Evolutionary conservation across 2,113 vertebrate genomes (phyloP), one percentile per base, ranked within the genome.

Genomic region (Centropus bengalensis): DNA sequence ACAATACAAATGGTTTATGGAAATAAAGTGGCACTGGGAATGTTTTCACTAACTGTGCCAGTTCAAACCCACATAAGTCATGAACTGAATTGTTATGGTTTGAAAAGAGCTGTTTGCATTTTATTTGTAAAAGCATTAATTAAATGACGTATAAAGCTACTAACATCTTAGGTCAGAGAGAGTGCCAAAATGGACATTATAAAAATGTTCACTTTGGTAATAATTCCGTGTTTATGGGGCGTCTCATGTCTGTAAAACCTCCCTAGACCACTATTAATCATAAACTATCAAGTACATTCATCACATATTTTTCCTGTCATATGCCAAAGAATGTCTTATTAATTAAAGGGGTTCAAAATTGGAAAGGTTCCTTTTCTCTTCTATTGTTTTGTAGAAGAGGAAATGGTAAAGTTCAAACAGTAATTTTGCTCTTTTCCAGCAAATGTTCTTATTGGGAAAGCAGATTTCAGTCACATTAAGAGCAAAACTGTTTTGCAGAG

Each of bases 231-330:
- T 97, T 97, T 97, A 96, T 95, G 95, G 91, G 82, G 80, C 47
- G 85, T 97, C 96, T 97, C 84, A 71, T 96, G 89, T 96, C 95
- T 96, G 94, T 91, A 88, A 96, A 96, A 89, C 73, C 79, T 97
- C 92, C 93, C 86, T 83, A 95, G 94, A 96, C 89, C 19, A 8
- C 77, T 87, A 96, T 97, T 97, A 96, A 97, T 97, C 94, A 97
- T 95, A 95, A 93, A 82, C 70, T 96, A 97, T 96, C 96, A 87
- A 94, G 64, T 82, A 93, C 91, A 96, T 96, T 96, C 95, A 97
- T 97, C 94, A 96, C 94, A 95, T 96, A 93, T 95, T 96, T 97
- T 97, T 97, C 94, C 95, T 97, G 95, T 96, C 93, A 84, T 73
- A 69, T 1, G 16, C 88, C 84, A 96, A 97, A 94, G 94, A 96